Evolutionary conservation across 1,140 invertebrate genomes (phyloP), one percentile per base, ranked within the genome.

Genomic region (Araneus ventricosus): DNA sequence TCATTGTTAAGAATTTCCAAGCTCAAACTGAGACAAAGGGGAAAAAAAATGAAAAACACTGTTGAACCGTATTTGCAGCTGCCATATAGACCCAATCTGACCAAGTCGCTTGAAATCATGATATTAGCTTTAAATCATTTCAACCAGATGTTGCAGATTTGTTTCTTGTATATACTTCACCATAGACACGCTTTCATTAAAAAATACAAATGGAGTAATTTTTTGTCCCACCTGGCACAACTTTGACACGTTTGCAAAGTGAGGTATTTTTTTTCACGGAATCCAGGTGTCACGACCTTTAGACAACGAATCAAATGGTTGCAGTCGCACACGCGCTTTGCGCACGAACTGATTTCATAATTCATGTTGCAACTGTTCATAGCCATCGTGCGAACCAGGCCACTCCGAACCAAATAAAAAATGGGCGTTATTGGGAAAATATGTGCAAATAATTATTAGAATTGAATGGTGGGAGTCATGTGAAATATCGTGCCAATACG

Each of bases 201-300:
- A 84, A 84, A 52, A n/a, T 84, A 41, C 80, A 84, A 17, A 52
- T 84, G 39, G 14, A 2, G 10, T n/a, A 27, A 52, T 52, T 52
- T 80, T 75, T 75, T 75, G 34, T 90, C 67, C 88, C 88, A 80
- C 88, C 88, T 90, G 88, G 88, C 24, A 20, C 7, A 17, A 75
- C 17, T 75, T 75, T 34, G 70, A 82, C 57, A 84, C 34, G 34
- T 57, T 61, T 61, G 84, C 52, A 84, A 91, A 91, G 30, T 70
- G 87, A 75, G 41, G 24, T 39, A 52, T 52, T 52, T 52, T 67
- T 34, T 41, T 59, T 41, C 70, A 5, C 61, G 24, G 24, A 45
- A 24, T 86, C 84, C 63, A 92, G 80, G 80, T 92, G 80, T 86
- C 90, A 59, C 82, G 89, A 86, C 90, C 82, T 92, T 75, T 70